Percentiles rank a stretch among this genome's conserved stretches.
phyloP scores from a whole-genome alignment of 23 tunicate genomes.

The Phallusia fumigata region DNA sequence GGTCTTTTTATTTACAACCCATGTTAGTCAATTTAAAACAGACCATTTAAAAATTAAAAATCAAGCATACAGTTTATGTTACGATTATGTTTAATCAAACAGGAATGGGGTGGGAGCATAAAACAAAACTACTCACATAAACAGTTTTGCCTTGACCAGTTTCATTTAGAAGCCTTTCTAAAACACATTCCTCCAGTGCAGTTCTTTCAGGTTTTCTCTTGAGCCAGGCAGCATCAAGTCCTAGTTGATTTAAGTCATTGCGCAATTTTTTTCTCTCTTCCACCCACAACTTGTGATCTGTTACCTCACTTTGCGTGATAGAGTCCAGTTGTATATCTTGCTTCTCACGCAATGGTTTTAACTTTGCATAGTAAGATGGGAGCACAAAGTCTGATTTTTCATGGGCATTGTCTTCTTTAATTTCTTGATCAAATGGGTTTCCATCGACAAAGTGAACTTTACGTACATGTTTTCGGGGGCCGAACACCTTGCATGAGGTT shows the following conservation, averaged over 20 bases:
- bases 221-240: slow-evolving; percentile 32
- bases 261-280: slow-evolving; percentile 42
- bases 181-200: slow-evolving; percentile 34
- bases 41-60: too few species aligned
- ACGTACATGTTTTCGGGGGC: slow-evolving; percentile 11
- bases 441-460: slow-evolving; percentile 18
- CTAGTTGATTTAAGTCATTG: slow-evolving; percentile 25
- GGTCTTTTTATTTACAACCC: too few species aligned
- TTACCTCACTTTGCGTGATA: neutral
- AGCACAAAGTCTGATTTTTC: neutral
- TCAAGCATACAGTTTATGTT: too few species aligned
- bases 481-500: slow-evolving; percentile 49
- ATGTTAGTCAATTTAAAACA: too few species aligned
- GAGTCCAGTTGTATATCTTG: neutral
- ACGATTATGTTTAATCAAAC: too few species aligned
- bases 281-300: slow-evolving; percentile 35
- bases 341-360: neutral
- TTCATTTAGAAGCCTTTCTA: neutral
- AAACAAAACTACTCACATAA: neutral
- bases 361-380: neutral
- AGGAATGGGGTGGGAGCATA: too few species aligned
- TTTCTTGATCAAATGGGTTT: slow-evolving; percentile 9
- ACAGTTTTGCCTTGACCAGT: neutral
- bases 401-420: neutral
- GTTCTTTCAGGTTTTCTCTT: slow-evolving; percentile 43